Base-by-base conservation (phyloP, 30 jellyfish, hydroid and myxozoan species). In the Turritopsis dohrnii region DNA sequence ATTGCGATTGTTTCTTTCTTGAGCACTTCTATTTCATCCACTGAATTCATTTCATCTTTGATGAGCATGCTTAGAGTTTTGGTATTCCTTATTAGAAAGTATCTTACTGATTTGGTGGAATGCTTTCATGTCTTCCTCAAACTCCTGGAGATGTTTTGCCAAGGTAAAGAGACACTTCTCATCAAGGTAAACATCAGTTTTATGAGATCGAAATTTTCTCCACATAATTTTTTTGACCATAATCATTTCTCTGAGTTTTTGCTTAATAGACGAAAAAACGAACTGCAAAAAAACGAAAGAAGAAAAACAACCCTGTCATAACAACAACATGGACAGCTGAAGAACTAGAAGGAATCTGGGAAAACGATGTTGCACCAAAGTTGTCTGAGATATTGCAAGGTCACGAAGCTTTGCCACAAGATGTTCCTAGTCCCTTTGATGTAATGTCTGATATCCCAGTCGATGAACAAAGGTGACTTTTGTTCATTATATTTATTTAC, bases 301-400 rank as follows among this genome's bases (percentile, higher is more conserved):
- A 9, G 77, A 29, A 18, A 30, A 20, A 52, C 30, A 9, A 74
- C 17, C 65, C 65, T 24, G 77, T 76, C 54, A 52, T 72, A 21
- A 89, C 85, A 16, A 71, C 53, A 21, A 84, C 80, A 76, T 54
- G 84, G 60, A 71, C 96, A 17, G 85, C 79, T 69, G 88, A 92
- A 20, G 96, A 92, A 66, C 87, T 89, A 18, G 95, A 92, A 21
- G 86, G 80, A 7, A 74, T 92, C 17, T 93, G 98, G 96, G 90
- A 93, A 41, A 86, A 85, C 60, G 92, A 88, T 66, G 75, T 93
- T 29, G 90, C 96, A 24, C 91, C 93, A 29, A 29, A 31, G 28
- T 81, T 93, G 52, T 93, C 98, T 3, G 94, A 90, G 3, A 69
- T 89, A 31, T 17, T 88, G 21, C 98, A 93, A 79, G 96, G 96